A percentile compares a stretch with the other conserved stretches of the same genome.
These are phyloP conservation scores for Orthosia gracilis DNA, from an alignment of 2,888 invertebrate genomes.

Conservation along the genomic window DNA sequence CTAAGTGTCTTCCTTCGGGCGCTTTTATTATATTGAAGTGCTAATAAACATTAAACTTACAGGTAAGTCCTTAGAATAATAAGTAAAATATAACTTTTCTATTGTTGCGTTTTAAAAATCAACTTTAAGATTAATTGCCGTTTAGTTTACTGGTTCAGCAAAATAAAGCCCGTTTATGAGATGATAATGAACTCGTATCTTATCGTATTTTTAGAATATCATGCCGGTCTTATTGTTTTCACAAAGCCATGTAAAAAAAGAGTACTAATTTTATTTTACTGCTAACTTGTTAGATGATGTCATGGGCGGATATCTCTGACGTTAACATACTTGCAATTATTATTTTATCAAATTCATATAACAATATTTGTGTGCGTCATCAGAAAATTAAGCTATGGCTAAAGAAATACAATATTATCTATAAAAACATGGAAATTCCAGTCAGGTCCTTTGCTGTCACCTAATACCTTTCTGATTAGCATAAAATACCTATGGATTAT, in stretches of 20 bases:
- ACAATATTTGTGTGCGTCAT: constrained; percentile 24
- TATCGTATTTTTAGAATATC: constrained; percentile 32
- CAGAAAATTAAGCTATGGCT: constrained; percentile 18
- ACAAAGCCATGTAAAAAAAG: constrained; percentile 1
- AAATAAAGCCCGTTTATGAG: constrained; percentile 13
- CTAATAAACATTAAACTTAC: constrained; percentile 78
- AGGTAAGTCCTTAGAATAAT: constrained; percentile 77
- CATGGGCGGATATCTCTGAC: constrained; percentile 74
- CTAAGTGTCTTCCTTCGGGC: constrained; percentile 82
- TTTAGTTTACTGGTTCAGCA: constrained; percentile 10
- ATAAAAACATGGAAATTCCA: not conserved
- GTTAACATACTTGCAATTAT: constrained; percentile 48
- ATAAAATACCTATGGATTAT: not conserved
- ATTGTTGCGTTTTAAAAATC: constrained; percentile 3
- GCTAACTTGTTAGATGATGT: constrained; percentile 74
- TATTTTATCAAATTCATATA: constrained; percentile 47
- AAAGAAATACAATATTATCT: constrained; percentile 9
- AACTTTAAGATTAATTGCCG: constrained; percentile 6
- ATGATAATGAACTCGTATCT: constrained; percentile 20
- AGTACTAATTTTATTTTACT: constrained; percentile 31
- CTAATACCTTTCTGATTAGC: not conserved
- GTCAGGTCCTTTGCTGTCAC: not conserved
- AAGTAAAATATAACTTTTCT: constrained; percentile 8
- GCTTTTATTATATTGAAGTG: constrained; percentile 80
- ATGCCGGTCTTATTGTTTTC: constrained; percentile 49